Evolutionary conservation across 2,113 vertebrate species (phyloP), one percentile per base, ranked within the genome.

Genomic region (Etheostoma cragini): DNA sequence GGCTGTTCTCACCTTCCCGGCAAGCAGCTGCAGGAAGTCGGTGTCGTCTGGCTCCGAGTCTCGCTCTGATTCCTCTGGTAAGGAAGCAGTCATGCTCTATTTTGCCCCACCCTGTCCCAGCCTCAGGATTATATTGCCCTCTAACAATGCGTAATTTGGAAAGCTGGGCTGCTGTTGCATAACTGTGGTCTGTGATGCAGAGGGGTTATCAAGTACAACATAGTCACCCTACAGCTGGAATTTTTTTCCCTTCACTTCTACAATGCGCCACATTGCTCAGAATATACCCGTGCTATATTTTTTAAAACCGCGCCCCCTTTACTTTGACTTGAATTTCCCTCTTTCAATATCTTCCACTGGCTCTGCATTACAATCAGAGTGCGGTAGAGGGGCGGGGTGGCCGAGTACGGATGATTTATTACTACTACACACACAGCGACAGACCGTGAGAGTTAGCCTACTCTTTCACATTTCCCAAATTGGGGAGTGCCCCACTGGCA

Each of bases 1-100:
- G 0, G 96, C 97, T 5, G 96, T 97, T 11, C 95, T 96, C 93
- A 94, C 96, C 13, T 94, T 96, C 91, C 96, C 96, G 3, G 77
- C 95, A 33, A 92, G 86, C 61, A 95, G 95, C 85, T 92, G 92
- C 80, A 98, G 97, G 86, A 94, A 96, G 85, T 93, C 94, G 61
- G 91, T 95, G n/a, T 98, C 97, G 42, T 98, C 97, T 22, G 97
- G 98, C 58, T 98, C 97, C 1, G 98, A 98, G 94, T 96, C 96
- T 53, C 97, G 94, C 72, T 97, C 96, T 13, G 97, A 99, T 81
- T 98, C 97, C 0, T 99, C 97, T 0, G 98, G 98, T 98, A 97
- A 98, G 97, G 80, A 87, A 47, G 57, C 80, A 65, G 30, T 12
- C 79, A 65, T 73, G 72, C 71, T 69, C 11, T 77, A 33, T 54